A percentile compares a stretch with the other conserved stretches of the same genome.
These are phyloP conservation scores for Schizaphis graminum DNA, from an alignment of 2,888 invertebrate genomes.

Conservation along the genomic window DNA sequence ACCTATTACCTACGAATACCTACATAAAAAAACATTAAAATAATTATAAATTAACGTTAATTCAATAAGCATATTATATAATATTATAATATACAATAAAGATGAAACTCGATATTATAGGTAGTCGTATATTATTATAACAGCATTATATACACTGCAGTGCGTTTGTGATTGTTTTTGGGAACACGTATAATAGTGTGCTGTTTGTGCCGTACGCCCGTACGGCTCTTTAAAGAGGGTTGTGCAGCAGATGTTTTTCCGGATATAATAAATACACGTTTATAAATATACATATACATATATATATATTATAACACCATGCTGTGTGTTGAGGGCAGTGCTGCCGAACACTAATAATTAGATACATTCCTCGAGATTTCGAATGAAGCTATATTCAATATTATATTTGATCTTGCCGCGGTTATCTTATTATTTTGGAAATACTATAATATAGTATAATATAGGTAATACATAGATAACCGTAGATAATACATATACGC, in stretches of 20 bases:
- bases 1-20: background rate
- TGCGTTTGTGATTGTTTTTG: background rate
- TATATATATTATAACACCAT: background rate
- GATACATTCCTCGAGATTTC: background rate
- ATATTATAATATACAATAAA: background rate
- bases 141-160: background rate
- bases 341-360: background rate
- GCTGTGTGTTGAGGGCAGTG: background rate
- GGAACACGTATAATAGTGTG: background rate
- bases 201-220: background rate
- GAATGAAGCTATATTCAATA: background rate
- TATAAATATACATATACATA: background rate
- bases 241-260: slow-evolving; percentile 2
- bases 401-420: background rate
- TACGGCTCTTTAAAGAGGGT: background rate
- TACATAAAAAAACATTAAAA: background rate
- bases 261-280: background rate
- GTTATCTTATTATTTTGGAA: background rate
- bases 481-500: no score
- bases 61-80: background rate
- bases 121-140: background rate
- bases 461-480: no score
- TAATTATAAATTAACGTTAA: background rate
- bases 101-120: background rate
- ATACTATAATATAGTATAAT: background rate